These are phyloP conservation scores for Dryocosmus kuriphilus DNA, from an alignment of 2,888 invertebrate genomes.

Conservation along the genomic window DNA sequence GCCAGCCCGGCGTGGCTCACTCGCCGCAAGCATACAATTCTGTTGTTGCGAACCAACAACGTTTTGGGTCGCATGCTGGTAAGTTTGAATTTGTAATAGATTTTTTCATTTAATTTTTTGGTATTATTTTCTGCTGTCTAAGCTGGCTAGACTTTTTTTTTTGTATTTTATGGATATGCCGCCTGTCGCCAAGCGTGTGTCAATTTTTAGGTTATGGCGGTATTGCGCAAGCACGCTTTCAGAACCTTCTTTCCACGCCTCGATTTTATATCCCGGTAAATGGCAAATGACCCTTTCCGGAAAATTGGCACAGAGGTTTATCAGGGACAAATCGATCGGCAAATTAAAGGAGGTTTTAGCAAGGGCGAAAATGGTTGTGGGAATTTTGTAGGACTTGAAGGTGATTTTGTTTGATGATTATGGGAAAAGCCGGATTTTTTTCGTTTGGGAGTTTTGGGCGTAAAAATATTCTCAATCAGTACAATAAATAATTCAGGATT, in stretches of 20 bases:
- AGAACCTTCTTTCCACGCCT: constrained; percentile 5
- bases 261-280: constrained; percentile 11
- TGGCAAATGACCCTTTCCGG: background rate
- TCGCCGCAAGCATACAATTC: constrained; percentile 67
- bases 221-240: constrained; percentile 49
- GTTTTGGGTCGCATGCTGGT: constrained; percentile 69
- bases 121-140: background rate
- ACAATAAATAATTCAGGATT: too few species aligned
- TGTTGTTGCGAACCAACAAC: constrained; percentile 62
- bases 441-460: too few species aligned
- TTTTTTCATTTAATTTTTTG: background rate
- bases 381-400: too few species aligned
- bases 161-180: background rate
- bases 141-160: background rate
- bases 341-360: too few species aligned
- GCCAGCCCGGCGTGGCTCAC: constrained; percentile 63
- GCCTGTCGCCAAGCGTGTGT: constrained; percentile 26
- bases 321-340: too few species aligned
- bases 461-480: too few species aligned
- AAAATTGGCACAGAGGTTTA: background rate
- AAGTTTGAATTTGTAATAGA: constrained; percentile 55
- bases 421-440: too few species aligned
- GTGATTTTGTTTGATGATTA: too few species aligned
- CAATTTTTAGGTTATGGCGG: constrained; percentile 62
- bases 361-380: too few species aligned